phyloP scores from a whole-genome alignment of 2,797 vertebrate species.

The Pyrocephalus nanus region DNA sequence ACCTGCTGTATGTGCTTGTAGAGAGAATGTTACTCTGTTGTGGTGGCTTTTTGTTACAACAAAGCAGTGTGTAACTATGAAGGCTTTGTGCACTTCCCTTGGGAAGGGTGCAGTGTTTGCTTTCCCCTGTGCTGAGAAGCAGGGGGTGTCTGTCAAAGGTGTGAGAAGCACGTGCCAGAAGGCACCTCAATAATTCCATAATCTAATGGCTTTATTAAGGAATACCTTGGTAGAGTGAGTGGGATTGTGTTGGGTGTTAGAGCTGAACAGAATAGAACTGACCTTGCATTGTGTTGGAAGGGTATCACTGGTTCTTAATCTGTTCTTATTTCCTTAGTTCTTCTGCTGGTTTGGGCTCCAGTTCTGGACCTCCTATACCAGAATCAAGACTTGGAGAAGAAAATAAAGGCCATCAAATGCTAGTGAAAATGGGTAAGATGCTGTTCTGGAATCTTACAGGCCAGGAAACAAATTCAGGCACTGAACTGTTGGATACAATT shows the following conservation, averaged over 20 bases:
- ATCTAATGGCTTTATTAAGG: background rate
- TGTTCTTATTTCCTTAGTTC: slow-evolving; percentile 61
- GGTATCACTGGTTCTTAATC: background rate
- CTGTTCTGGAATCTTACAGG: background rate
- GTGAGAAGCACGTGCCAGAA: background rate
- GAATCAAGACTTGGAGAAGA: slow-evolving; percentile 92
- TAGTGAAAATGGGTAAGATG: slow-evolving; percentile 96
- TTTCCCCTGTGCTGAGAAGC: background rate
- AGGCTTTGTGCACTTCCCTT: background rate
- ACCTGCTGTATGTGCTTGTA: rapidly evolving
- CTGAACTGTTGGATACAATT: background rate
- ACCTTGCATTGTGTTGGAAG: background rate
- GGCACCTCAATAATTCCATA: background rate
- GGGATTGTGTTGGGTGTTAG: background rate
- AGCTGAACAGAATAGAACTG: background rate
- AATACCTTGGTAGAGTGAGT: background rate
- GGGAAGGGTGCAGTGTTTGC: background rate
- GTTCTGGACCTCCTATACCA: slow-evolving; percentile 75
- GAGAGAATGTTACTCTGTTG: background rate
- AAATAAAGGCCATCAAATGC: slow-evolving; percentile 97
- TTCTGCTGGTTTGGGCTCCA: slow-evolving; percentile 82
- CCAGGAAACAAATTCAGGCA: background rate
- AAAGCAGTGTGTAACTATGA: rapidly evolving
- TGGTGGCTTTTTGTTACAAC: background rate
- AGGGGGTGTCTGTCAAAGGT: background rate